phyloP scores from a whole-genome alignment of 2,888 invertebrate genomes.

The Silvanus unidentatus region DNA sequence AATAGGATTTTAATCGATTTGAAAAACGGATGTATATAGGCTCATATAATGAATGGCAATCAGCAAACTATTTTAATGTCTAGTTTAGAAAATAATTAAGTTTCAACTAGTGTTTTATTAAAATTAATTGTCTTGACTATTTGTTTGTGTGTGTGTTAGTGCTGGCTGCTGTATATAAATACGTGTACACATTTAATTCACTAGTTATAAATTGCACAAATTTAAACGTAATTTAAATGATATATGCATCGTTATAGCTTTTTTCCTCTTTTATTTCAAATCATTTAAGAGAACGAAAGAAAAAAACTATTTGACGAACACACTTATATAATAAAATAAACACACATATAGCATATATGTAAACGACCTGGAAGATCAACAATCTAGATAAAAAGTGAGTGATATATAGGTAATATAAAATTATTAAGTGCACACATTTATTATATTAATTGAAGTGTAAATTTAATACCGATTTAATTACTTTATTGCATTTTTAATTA shows the following conservation, averaged over 20 bases:
- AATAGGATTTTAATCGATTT: slow-evolving; percentile 2
- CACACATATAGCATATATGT: neutral
- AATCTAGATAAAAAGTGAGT: too few species aligned
- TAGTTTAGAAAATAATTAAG: slow-evolving; percentile 14
- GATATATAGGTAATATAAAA: too few species aligned
- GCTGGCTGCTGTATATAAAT: too few species aligned
- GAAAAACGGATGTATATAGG: slow-evolving; percentile 2
- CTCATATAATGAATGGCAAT: slow-evolving; percentile 10
- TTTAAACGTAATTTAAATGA: slow-evolving; percentile 23
- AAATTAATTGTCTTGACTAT: slow-evolving; percentile 1
- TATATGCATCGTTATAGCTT: slow-evolving; percentile 1
- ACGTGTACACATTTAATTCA: too few species aligned
- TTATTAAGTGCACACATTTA: too few species aligned
- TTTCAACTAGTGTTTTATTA: slow-evolving; percentile 3
- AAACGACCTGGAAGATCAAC: neutral
- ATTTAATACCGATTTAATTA: too few species aligned
- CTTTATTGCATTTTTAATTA: too few species aligned
- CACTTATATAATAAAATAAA: too few species aligned
- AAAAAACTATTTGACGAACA: too few species aligned
- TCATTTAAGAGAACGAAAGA: neutral
- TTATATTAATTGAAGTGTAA: too few species aligned
- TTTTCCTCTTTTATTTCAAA: neutral
- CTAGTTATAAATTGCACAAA: slow-evolving; percentile 22
- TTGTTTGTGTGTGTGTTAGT: neutral
- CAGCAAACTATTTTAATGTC: slow-evolving; percentile 16